Percentiles rank a stretch among this genome's conserved stretches.
Evolutionary conservation across 2,888 invertebrate species (phyloP).

Genomic region (Caradrina kadenii): DNA sequence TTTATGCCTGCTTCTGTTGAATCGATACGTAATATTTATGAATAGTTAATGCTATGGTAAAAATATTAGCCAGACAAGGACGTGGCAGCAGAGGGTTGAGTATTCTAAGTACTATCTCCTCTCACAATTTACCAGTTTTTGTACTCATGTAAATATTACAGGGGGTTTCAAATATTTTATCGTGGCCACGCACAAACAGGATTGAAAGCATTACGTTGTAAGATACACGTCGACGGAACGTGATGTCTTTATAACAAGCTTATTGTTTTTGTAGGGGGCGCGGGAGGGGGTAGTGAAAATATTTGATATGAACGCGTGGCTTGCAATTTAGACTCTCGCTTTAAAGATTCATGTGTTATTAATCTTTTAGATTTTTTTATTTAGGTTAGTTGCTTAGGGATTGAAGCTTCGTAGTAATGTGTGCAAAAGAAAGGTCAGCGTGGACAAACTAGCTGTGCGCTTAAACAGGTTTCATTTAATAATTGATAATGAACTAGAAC

Average conservation of each 20-base stretch:
- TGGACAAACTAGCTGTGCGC: no score
- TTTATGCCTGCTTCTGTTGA: no score
- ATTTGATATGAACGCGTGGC: constrained; percentile 61
- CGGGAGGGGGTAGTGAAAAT: constrained; percentile 63
- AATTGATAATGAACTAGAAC: no score
- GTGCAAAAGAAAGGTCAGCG: no score
- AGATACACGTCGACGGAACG: constrained; percentile 70
- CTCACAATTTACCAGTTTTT: constrained; percentile 33
- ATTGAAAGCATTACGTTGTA: constrained; percentile 66
- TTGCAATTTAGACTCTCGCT: constrained; percentile 45
- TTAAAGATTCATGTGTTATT: constrained; percentile 37
- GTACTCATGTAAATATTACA: constrained; percentile 55
- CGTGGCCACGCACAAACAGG: constrained; percentile 56
- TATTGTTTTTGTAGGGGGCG: constrained; percentile 66
- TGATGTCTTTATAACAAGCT: constrained; percentile 74
- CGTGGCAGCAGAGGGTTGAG: not conserved
- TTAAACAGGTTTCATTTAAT: no score
- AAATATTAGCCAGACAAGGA: not conserved
- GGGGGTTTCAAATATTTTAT: constrained; percentile 61
- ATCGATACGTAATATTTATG: no score
- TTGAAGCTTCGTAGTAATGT: not conserved
- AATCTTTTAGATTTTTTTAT: constrained; percentile 11
- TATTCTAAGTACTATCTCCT: not conserved
- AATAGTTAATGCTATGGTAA: no score
- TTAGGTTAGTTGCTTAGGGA: not conserved